Conservation (phyloP, 1,140 invertebrate genomes). For the Acromyrmex echinatior region DNA sequence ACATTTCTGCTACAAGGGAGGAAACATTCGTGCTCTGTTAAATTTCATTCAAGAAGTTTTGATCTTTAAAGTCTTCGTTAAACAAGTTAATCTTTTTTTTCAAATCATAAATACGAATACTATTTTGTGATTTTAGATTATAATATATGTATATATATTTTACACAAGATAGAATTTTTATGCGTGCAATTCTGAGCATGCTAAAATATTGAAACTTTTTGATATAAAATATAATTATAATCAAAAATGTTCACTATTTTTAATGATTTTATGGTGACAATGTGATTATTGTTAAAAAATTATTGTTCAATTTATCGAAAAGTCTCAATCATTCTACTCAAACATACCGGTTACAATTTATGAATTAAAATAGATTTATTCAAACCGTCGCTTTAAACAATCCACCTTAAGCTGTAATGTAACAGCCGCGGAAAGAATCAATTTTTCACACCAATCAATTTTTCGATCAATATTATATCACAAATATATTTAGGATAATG, state of each 20-base stretch:
- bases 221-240: background rate
- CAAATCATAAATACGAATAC: background rate
- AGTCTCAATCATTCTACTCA: slow-evolving; percentile 1
- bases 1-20: background rate
- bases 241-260: background rate
- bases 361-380: background rate
- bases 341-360: background rate
- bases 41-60: slow-evolving; percentile 15
- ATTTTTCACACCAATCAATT: background rate
- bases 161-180: background rate
- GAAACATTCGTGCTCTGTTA: slow-evolving; percentile 52
- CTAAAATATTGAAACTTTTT: background rate
- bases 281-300: background rate
- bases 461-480: background rate
- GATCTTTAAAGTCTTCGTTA: background rate
- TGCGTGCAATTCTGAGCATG: slow-evolving; percentile 5
- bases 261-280: slow-evolving; percentile 7
- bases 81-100: background rate
- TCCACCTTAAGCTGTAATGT: background rate
- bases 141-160: slow-evolving; percentile 1
- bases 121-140: background rate
- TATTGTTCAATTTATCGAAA: background rate
- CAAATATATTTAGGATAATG: background rate
- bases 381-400: slow-evolving; percentile 39
- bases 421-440: background rate